These are phyloP conservation scores for Channa striata DNA, from an alignment of 2,797 vertebrate species.

Conservation along the genomic window DNA sequence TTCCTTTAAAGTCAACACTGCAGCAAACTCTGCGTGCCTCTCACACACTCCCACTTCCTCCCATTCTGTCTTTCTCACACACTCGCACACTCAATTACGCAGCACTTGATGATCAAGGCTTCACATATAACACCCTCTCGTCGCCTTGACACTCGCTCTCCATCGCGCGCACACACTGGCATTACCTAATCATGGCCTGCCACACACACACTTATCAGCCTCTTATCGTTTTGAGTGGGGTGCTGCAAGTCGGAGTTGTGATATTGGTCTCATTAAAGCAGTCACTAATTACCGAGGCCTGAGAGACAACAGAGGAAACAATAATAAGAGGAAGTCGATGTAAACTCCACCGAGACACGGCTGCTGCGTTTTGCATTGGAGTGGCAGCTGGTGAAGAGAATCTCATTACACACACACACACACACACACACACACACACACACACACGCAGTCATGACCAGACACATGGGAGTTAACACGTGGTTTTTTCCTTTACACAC, in stretches of 20 bases:
- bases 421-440: background rate
- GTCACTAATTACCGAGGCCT: constrained; percentile 65
- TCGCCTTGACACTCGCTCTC: constrained; percentile 50
- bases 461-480: too few relatives aligned
- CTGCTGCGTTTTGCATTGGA: constrained; percentile 29
- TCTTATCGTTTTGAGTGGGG: constrained; percentile 64
- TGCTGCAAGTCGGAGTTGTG: constrained; percentile 52
- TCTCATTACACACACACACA: constrained; percentile 27
- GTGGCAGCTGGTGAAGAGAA: constrained; percentile 45
- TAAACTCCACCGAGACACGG: constrained; percentile 43
- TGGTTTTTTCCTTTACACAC: background rate
- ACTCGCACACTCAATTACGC: constrained; percentile 56
- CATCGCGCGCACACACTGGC: constrained; percentile 51
- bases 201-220: constrained; percentile 42
- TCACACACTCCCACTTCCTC: constrained; percentile 25
- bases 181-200: constrained; percentile 49
- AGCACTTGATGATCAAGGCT: constrained; percentile 67
- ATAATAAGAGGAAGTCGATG: constrained; percentile 54
- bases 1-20: constrained; percentile 12
- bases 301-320: constrained; percentile 65
- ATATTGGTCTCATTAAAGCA: constrained; percentile 74
- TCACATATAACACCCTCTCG: constrained; percentile 64
- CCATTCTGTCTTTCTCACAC: constrained; percentile 29
- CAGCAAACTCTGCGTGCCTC: background rate
- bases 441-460: background rate